A percentile compares a stretch with the other conserved stretches of the same genome.
Conservation (phyloP, 2,797 vertebrate genomes). For the Stomatorhinus walkeri region DNA sequence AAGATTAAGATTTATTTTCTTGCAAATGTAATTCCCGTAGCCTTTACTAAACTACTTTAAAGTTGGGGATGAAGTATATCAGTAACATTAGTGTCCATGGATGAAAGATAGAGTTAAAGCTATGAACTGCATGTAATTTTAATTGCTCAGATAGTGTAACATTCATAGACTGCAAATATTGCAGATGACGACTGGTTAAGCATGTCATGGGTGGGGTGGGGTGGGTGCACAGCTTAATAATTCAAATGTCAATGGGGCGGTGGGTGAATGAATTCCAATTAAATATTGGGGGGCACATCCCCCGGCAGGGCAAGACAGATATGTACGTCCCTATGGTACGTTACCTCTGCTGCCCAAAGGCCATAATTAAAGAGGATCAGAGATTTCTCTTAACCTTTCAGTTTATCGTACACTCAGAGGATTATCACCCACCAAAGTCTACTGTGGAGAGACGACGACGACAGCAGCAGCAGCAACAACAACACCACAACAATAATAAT, state of each 20-base stretch:
- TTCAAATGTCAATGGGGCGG: not conserved
- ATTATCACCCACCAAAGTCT: not conserved
- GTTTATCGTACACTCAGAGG: constrained; percentile 12
- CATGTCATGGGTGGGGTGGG: not conserved
- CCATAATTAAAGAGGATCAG: not conserved
- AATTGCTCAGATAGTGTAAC: not conserved
- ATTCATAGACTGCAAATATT: not conserved
- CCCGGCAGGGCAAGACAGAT: not conserved
- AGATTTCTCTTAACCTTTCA: constrained; percentile 1
- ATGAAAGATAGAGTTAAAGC: not conserved
- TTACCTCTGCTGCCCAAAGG: not conserved
- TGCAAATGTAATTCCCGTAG: not conserved
- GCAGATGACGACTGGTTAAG: not conserved
- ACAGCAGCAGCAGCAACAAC: not conserved
- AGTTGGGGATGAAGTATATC: not conserved
- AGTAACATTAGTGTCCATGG: not conserved
- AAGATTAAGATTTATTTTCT: not conserved
- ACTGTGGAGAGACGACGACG: not conserved
- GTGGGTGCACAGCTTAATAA: not conserved
- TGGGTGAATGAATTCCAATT: not conserved
- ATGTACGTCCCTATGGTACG: not conserved
- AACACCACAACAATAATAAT: not conserved
- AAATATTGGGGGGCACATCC: not conserved
- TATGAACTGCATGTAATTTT: not conserved
- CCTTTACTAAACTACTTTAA: not conserved